Base-by-base conservation (phyloP, 1,140 invertebrate genomes). In the Leptonema lineaticorne region DNA sequence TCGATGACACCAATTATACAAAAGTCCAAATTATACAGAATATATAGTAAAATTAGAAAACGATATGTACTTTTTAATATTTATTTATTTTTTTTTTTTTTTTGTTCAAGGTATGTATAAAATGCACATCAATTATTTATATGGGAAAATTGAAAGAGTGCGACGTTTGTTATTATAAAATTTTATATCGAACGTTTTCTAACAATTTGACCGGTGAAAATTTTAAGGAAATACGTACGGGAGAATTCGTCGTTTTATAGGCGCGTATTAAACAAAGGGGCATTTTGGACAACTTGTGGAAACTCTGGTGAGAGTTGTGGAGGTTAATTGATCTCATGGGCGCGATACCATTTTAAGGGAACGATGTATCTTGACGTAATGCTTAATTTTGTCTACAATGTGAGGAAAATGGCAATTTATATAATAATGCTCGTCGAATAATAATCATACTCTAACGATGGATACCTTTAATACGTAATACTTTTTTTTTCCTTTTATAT, bases 281-380 rank as follows among this genome's bases (percentile, higher is more conserved):
- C 20, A 28, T 14, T 7, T n/a, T 16, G 64, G 30, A 9, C 14
- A 41, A 29, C 29, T 45, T 37, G 29, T 46, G 53, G 70, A 69
- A 72, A 72, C 67, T 69, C 53, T 46, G 64, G 45, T 64, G 16
- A 50, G 57, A 53, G 58, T 46, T 60, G 48, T 28, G 67, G 64
- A 59, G 67, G 70, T 72, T 72, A 72, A 72, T 72, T 72, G 70
- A 72, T 72, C 70, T 72, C 70, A 63, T 48, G 70, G 67, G 70
- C 60, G 64, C 53, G 70, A 65, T 71, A 71, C 66, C 67, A 65
- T 67, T 69, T 72, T 69, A 66, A 68, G 69, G 62, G 66, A 68
- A 57, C 41, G 58, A 53, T 48, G 65, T 64, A 41, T 70, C 65
- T 33, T 48, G 50, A 53, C 60, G 65, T 71, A 71, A 71, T 71